Evolutionary conservation across 2,797 vertebrate genomes (phyloP), one percentile per base, ranked within the genome.

Genomic region (Agapornis canus): DNA sequence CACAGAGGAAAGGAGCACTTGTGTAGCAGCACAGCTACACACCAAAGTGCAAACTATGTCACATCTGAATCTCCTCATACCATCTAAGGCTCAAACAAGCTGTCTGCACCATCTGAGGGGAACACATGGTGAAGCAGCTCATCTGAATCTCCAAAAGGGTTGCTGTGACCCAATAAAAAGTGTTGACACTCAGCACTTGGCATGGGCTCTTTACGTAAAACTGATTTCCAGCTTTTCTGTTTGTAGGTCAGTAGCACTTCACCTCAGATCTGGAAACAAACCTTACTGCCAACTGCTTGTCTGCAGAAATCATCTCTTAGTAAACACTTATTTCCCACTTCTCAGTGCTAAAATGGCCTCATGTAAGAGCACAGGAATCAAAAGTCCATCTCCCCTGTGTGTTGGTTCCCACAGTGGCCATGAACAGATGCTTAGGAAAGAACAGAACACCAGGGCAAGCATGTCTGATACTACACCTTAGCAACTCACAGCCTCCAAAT

Each of bases 221-320:
- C 1, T 42, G 85, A 65, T 25, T 90, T 69, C 32, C 68, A 72
- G 48, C 65, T 86, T 89, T 87, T 35, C 81, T 93, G 29, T 95
- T 93, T 95, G 82, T 93, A 95, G 91, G 87, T 96, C 92, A 92
- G 90, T 92, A 87, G 83, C 91, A 94, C 96, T 96, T 93, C 65
- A 90, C 19, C 5, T 2, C 47, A 63, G 72, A 90, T 65, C 79
- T 87, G 59, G 43, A 93, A 91, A 90, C 47, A 95, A 91, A 82
- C 31, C 54, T 82, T 57, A 59, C 47, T 76, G 76, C 69, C 77
- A 61, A 65, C 60, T 85, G 78, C 29, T 45, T 11, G 1, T 86
- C 86, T 83, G 79, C 37, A 94, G 64, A 89, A 93, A 77, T 35
- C 1, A 2, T 5, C n/a, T 66, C 84, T 82, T 79, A 57, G 35